Evolutionary conservation across 2,888 invertebrate genomes (phyloP), one percentile per base, ranked within the genome.

Genomic region (Chaetogeoica ovagalla): DNA sequence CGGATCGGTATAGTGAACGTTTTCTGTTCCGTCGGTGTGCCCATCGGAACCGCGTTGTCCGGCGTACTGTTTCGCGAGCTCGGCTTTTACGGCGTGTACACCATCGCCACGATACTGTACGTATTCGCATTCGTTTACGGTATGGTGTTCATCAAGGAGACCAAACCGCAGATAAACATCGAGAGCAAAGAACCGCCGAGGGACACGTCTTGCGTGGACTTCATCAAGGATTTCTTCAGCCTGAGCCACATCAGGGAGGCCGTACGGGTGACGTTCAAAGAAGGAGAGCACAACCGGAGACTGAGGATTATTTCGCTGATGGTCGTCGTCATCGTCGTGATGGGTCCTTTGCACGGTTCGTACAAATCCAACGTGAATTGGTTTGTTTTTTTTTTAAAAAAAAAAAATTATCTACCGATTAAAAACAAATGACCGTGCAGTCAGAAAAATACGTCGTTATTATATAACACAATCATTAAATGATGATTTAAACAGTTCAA

Each of bases 1-100:
- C 87, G 96, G 82, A 94, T 96, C 84, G 95, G 95, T 43, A 91
- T 96, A 74, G 92, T 95, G 83, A 96, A 96, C 87, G 90, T 95
- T 11, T 95, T 95, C 86, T 91, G 94, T 84, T 95, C 95, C 1
- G 87, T 96, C 69, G 95, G 96, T 39, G 92, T 95, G 81, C 95
- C 96, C 0, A 90, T 96, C 15, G 96, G 96, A n/a, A 92, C 94
- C 85, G 94, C 95, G 8, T 88, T 94, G 6, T 95, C 95, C 85
- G 96, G 96, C 0, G 90, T 95, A 76, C 87, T 96, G 83, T 84
- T 84, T 82, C 83, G 83, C 69, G 81, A 84, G 76, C 83, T 84
- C 43, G 84, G 84, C 19, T 91, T 94, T 85, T 94, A 94, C 84
- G 94, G 94, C 66, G 92, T 94, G 19, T 94, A 94, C 85, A 90